Base-by-base conservation (phyloP, 2,888 invertebrate species). In the Dermolepida albohirtum region DNA sequence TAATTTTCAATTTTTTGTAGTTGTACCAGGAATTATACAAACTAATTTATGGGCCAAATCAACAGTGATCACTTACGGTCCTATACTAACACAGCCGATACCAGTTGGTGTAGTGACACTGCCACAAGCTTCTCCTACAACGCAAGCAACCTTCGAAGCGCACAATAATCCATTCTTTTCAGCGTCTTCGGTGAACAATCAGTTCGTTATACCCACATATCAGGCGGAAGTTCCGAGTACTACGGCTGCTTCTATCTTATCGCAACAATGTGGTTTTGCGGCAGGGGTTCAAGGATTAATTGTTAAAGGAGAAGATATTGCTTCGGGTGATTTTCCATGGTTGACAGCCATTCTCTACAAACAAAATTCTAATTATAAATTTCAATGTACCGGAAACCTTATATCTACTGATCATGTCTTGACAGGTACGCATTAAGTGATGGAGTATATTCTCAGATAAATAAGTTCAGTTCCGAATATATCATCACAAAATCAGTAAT, bases 321-420 rank as follows among this genome's bases (percentile, higher is more conserved):
- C 66, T 7, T 68, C 73, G 1, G 77, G 78, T 8, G 75, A 78
- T 64, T 79, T 73, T 52, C 81, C 81, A 0, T 81, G 81, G 81
- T 67, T 81, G 54, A 77, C 75, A 2, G 80, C 79, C 5, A 65
- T 81, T 41, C 74, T 75, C 17, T 72, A 74, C 11, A 71, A 74
- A 12, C 71, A 72, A 16, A 73, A 74, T 11, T 52, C 74, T 7
- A 71, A 74, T 2, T 79, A 78, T 43, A 75, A 78, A 17, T 81
- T 81, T 62, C 75, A 75, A 34, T 82, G 82, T 68, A 78, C 81
- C 0, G 80, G 75, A n/a, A 82, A 76, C 67, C 70, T 82, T 44
- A 75, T 82, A 11, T 76, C 79, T 1, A 69, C 73, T 0, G 74
- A 68, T 29, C 80, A 79, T 65, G 78, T 81, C 0, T 41, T 82